A percentile compares a stretch with the other conserved stretches of the same genome.
phyloP scores from a whole-genome alignment of 2,797 vertebrate genomes.

The Hephaestus fuliginosus region DNA sequence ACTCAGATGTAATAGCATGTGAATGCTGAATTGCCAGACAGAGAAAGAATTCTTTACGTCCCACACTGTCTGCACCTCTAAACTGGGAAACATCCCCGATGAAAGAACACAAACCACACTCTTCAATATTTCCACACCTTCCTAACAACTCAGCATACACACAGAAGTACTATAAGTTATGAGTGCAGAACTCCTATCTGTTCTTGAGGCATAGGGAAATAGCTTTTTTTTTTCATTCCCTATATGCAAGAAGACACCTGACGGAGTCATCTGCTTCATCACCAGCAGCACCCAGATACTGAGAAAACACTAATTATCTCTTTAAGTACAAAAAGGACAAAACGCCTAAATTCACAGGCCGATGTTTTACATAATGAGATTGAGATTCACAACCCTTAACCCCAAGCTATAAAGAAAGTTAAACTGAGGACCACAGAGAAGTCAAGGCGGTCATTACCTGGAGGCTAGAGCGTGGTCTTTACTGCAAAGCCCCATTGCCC shows the following conservation, averaged over 20 bases:
- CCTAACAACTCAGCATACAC: not conserved
- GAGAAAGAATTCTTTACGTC: conserved; percentile 35
- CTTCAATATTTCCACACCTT: conserved; percentile 13
- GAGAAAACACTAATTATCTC: conserved; percentile 57
- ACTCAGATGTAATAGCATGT: conserved; percentile 58
- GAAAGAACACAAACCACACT: conserved; percentile 9
- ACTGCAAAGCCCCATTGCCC: conserved; percentile 57
- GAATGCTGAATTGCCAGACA: conserved; percentile 56
- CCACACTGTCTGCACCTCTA: conserved; percentile 43
- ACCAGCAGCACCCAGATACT: conserved; percentile 8
- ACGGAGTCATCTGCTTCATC: conserved; percentile 22
- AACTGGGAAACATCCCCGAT: conserved; percentile 27
- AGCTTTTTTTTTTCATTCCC: not conserved
- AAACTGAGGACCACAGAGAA: conserved; percentile 46
- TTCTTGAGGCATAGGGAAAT: not conserved
- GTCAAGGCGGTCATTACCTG: conserved; percentile 52
- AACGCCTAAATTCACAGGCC: conserved; percentile 41
- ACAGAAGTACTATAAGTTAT: conserved; percentile 7
- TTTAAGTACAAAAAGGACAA: conserved; percentile 53
- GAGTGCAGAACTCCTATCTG: conserved; percentile 7
- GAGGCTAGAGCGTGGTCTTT: conserved; percentile 52
- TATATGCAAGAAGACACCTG: conserved; percentile 26
- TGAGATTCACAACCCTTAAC: conserved; percentile 53
- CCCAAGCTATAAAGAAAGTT: conserved; percentile 45
- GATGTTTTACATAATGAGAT: conserved; percentile 62